Conservation (phyloP, 2,113 vertebrate species). For the Etia nguti region DNA sequence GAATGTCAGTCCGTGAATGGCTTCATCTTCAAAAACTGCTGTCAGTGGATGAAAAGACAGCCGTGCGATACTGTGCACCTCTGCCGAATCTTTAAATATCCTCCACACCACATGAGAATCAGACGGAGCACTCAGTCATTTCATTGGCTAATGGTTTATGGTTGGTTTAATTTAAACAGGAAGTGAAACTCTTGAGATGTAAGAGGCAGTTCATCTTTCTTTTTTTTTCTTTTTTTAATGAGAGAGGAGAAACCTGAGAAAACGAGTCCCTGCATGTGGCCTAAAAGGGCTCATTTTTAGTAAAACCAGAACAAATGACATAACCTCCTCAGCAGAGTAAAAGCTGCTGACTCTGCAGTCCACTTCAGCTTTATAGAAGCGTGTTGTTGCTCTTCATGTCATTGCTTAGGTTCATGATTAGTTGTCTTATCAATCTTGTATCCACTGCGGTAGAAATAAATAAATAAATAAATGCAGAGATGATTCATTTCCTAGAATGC, state of each 20-base stretch:
- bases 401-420: rapidly evolving
- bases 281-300: background rate
- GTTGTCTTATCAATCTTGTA: rapidly evolving
- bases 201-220: background rate
- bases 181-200: background rate
- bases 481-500: background rate
- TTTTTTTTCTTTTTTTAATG: background rate
- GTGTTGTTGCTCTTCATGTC: background rate
- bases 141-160: background rate
- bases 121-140: background rate
- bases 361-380: background rate
- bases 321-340: background rate
- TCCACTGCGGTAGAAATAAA: background rate
- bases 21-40: background rate
- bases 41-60: background rate
- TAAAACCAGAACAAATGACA: background rate
- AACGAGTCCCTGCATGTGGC: background rate
- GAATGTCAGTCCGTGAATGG: background rate
- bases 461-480: background rate
- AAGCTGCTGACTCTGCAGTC: background rate
- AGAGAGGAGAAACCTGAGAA: rapidly evolving
- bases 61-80: background rate
- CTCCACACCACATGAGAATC: rapidly evolving
- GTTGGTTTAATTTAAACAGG: background rate
- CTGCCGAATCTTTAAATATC: background rate